Conservation (phyloP, 2,888 invertebrate genomes). For the Leistus spinibarbis region DNA sequence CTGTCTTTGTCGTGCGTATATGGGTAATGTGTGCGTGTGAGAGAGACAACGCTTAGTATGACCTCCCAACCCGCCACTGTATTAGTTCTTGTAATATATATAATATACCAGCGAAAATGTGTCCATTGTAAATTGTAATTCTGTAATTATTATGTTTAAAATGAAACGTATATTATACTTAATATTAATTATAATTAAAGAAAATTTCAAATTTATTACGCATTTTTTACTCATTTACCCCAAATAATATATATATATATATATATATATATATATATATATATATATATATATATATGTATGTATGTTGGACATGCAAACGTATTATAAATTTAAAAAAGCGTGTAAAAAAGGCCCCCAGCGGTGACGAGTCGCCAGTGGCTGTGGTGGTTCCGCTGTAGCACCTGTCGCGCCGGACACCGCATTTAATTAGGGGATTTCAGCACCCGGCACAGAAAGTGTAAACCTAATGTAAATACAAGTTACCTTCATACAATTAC, state of each 20-base stretch:
- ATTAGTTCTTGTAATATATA: not conserved
- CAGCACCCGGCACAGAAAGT: conserved; percentile 7
- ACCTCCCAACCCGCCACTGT: not conserved
- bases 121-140: not conserved
- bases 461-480: not conserved
- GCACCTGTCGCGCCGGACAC: not conserved
- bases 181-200: not conserved
- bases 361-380: not conserved
- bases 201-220: not conserved
- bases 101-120: not conserved
- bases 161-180: not conserved
- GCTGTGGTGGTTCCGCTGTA: not conserved
- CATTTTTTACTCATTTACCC: not conserved
- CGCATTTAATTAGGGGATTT: conserved; percentile 24
- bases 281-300: too few species aligned
- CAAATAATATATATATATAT: too few species aligned
- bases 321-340: too few species aligned
- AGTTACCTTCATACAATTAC: not conserved
- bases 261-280: too few species aligned
- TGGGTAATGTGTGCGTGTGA: not conserved
- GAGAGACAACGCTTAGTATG: not conserved
- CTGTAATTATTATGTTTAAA: not conserved
- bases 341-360: not conserved
- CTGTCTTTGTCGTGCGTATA: not conserved
- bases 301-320: too few species aligned